Evolutionary conservation across 2,797 vertebrate genomes (phyloP).

Genomic region (Anguilla megastoma): DNA sequence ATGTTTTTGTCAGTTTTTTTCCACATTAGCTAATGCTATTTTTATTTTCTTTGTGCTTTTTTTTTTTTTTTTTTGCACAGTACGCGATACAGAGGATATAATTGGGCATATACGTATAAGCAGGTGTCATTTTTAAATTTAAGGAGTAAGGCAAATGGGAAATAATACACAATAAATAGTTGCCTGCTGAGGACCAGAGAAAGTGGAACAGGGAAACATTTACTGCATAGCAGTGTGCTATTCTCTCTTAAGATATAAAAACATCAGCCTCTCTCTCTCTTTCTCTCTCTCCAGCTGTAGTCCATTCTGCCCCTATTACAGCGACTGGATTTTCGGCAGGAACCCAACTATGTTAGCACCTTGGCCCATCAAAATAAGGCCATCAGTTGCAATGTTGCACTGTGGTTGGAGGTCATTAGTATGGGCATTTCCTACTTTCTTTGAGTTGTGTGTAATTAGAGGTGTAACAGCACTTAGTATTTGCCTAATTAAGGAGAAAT

Average conservation of each 20-base stretch:
- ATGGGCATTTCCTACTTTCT: conserved; percentile 32
- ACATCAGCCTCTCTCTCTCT: not conserved
- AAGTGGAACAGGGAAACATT: not conserved
- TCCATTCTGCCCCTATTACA: too few species aligned
- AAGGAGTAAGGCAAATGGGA: not conserved
- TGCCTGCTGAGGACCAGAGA: not conserved
- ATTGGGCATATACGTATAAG: not conserved
- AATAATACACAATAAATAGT: not conserved
- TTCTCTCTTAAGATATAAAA: not conserved
- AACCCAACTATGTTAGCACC: not conserved
- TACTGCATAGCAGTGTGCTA: not conserved
- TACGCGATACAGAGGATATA: not conserved
- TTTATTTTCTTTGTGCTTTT: not conserved
- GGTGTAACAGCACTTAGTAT: conserved; percentile 42
- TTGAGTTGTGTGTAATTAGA: conserved; percentile 51
- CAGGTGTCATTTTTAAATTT: too few species aligned
- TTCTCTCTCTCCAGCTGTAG: not conserved
- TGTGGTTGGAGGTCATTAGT: conserved; percentile 37
- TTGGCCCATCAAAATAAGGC: not conserved
- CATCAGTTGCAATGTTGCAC: not conserved
- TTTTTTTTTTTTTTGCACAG: not conserved
- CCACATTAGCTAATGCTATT: too few species aligned
- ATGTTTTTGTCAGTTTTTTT: too few species aligned
- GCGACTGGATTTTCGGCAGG: too few species aligned
- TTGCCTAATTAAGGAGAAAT: conserved; percentile 57